phyloP scores from a whole-genome alignment of 1,140 invertebrate species.

The Leptinotarsa defecta region DNA sequence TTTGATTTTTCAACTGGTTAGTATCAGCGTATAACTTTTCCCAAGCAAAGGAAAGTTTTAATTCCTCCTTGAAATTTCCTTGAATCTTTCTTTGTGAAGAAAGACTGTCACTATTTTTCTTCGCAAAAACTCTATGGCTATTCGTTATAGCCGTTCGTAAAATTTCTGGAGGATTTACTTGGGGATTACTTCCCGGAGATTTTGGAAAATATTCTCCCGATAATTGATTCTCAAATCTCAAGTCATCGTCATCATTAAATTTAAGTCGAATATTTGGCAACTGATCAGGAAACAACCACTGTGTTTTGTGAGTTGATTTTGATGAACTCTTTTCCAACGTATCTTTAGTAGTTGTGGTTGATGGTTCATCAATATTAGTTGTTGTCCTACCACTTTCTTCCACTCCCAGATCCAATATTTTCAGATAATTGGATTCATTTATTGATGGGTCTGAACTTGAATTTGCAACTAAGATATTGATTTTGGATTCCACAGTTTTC shows the following conservation, averaged over 20 bases:
- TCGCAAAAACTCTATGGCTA: conserved; percentile 12
- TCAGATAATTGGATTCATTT: background rate
- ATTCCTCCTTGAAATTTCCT: conserved; percentile 30
- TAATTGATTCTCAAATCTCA: too few species aligned
- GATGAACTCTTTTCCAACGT: too few species aligned
- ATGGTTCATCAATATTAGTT: too few species aligned
- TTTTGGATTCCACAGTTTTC: background rate
- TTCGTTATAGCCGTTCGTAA: background rate
- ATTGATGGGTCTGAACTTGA: background rate
- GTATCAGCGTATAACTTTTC: conserved; percentile 34
- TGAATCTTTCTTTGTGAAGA: conserved; percentile 32
- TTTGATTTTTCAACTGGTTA: conserved; percentile 33
- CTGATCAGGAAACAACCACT: too few species aligned
- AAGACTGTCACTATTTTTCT: conserved; percentile 32
- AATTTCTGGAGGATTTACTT: background rate
- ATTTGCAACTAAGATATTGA: background rate
- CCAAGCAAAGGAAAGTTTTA: conserved; percentile 43
- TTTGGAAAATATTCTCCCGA: too few species aligned
- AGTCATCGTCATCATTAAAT: too few species aligned
- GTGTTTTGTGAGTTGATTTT: too few species aligned
- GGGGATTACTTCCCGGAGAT: too few species aligned
- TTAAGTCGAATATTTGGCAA: too few species aligned
- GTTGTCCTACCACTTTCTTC: background rate
- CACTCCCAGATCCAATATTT: too few species aligned
- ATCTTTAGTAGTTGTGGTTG: too few species aligned